Percentiles rank a stretch among this genome's conserved stretches.
Conservation (phyloP, 1,140 invertebrate genomes). For the Pollicipes pollicipes region DNA sequence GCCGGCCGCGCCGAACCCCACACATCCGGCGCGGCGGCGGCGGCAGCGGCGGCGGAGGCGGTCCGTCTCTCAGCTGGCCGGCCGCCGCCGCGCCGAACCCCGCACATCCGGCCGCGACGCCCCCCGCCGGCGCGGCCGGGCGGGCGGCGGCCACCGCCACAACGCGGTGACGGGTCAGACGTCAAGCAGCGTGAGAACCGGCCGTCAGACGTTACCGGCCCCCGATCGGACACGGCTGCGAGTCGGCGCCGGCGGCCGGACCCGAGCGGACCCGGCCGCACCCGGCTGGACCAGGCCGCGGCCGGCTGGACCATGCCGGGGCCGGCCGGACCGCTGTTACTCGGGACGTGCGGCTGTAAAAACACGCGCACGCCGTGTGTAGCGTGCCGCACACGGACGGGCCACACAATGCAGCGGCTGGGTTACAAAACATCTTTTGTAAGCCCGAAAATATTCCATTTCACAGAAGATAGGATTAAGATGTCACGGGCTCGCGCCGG, state of each 20-base stretch:
- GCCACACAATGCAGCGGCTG: not conserved
- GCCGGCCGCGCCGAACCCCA: not conserved
- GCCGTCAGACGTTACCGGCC: no score
- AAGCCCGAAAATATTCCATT: not conserved
- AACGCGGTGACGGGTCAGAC: no score
- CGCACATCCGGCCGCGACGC: not conserved
- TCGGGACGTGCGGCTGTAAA: not conserved
- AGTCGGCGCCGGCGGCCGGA: no score
- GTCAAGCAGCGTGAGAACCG: no score
- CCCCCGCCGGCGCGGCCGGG: no score
- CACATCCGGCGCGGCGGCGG: not conserved
- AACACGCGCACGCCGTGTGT: not conserved
- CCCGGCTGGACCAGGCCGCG: not conserved
- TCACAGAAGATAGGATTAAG: not conserved
- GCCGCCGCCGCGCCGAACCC: no score
- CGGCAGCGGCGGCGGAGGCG: no score
- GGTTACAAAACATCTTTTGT: not conserved
- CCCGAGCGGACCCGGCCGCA: no score
- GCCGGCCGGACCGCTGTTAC: not conserved
- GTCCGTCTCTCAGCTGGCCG: no score
- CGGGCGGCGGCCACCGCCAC: no score
- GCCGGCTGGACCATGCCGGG: no score
- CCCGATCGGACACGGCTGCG: no score
- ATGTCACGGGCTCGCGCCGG: not conserved
- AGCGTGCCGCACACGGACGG: not conserved